Base-by-base conservation (phyloP, 2,797 vertebrate species). In the Danio kyathit region DNA sequence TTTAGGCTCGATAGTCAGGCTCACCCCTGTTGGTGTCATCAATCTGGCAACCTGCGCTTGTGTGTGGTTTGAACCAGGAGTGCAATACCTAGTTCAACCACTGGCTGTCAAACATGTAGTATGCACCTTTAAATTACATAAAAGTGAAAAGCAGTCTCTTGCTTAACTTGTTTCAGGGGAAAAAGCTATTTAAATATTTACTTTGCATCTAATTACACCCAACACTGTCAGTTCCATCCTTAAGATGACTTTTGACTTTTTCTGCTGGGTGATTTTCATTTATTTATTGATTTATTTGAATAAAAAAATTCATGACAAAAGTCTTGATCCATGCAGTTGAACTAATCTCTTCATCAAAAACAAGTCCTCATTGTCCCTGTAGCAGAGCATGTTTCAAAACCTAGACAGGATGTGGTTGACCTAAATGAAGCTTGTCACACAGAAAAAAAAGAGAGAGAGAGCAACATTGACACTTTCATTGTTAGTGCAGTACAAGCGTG, bases 391-490 rank as follows among this genome's bases (percentile, higher is more conserved):
- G 89, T 89, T 86, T 89, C 80, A 89, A 87, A 87, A 78, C 89
- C 89, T 76, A 87, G 88, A 86, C 93, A 94, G 95, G 96, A 96
- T 96, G 95, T 95, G 96, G 96, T 95, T 90, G 86, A 94, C 92
- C 91, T 88, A 92, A 91, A 91, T 90, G 88, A 86, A 91, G 89
- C 87, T 57, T 59, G 74, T 63, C 78, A 84, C 43, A 72, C 60
- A 67, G 6, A 77, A 44, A 29, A 75, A 57, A 87, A 70, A 56
- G 11, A 76, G 60, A 76, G 57, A 63, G 65, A 86, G 80, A 79
- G 75, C 71, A 74, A 49, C 76, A 80, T 48, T 76, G 89, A 19
- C 67, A 63, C 85, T 41, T 83, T 71, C 76, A 79, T 57, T 80
- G 70, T 82, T 51, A 54, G 8, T 75, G 14, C 29, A 48, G 48